Conservation (phyloP, 2,888 invertebrate genomes). For the Sminthurides aquaticus region DNA sequence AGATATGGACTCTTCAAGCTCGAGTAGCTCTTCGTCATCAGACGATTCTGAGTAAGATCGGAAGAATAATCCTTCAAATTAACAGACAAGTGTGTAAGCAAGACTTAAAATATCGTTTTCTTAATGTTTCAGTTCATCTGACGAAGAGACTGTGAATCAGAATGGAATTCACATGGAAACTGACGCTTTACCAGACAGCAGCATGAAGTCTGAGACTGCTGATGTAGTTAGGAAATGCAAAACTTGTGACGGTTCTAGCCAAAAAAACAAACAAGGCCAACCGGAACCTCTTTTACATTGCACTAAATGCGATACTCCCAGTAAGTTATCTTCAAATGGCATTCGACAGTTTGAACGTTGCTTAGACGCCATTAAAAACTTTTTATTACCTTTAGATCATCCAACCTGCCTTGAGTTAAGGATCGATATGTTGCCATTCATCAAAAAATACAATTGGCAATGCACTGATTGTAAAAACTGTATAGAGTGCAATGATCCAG, state of each 20-base stretch:
- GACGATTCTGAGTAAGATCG: slow-evolving; percentile 32
- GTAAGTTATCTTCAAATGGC: slow-evolving; percentile 25
- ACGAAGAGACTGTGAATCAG: slow-evolving; percentile 7
- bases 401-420: slow-evolving; percentile 80
- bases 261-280: slow-evolving; percentile 50
- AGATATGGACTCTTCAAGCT: slow-evolving; percentile 54
- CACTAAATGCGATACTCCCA: slow-evolving; percentile 52
- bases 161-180: background rate
- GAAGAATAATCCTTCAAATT: too few relatives aligned
- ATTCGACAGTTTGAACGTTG: background rate
- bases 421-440: slow-evolving; percentile 71
- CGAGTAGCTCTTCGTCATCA: slow-evolving; percentile 48
- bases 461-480: slow-evolving; percentile 90
- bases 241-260: slow-evolving; percentile 49
- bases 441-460: slow-evolving; percentile 83
- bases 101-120: too few relatives aligned
- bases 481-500: slow-evolving; percentile 69
- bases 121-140: slow-evolving; percentile 9
- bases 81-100: too few relatives aligned
- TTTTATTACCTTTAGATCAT: slow-evolving; percentile 72
- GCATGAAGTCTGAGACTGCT: background rate
- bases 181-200: background rate
- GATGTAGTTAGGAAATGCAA: slow-evolving; percentile 51
- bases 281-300: slow-evolving; percentile 56
- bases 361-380: too few relatives aligned